Base-by-base conservation (phyloP, 2,888 invertebrate species). In the Steinernema carpocapsae region DNA sequence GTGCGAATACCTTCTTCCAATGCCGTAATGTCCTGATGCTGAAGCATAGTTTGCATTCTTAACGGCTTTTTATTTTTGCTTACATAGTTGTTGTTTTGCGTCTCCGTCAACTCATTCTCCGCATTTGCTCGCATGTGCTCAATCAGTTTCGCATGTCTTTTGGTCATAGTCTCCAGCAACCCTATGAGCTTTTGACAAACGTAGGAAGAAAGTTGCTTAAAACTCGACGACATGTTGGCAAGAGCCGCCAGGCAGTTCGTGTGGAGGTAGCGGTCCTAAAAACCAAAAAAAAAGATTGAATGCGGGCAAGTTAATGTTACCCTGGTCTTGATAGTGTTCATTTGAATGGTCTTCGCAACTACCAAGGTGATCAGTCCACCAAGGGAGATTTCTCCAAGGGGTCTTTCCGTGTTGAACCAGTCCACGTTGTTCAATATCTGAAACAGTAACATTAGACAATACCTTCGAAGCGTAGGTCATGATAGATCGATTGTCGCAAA, bases 201-300 rank as follows among this genome's bases (percentile, higher is more conserved):
- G 88, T 96, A 95, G 0, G 97, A 94, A 89, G 97, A 95, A 24
- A 99, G 90, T 75, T 93, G 92, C 84, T 94, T 91, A 88, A 97
- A 97, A 89, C 92, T 89, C 86, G 92, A 92, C 46, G 97, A 97
- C 97, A 99, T 97, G 86, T 99, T 99, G 19, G 99, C 97, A 82
- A 99, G 91, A 6, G 97, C 97, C 1, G 99, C 99, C 79, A 99
- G 90, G 88, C 97, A 97, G 89, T 99, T 99, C 1, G 97, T 97
- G 88, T 99, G 99, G 22, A 99, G 91, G 88, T 99, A 99, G 24
- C 88, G 83, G 56, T 87, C 87, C 87, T 87, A 74, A 64, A 84
- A 74, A n/a, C n/a, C 78, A 72, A 26, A 22, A 3, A 72, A 17
- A 52, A 37, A 26, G 4, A 32, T 14, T 52, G 17, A 72, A 37